A percentile compares a stretch with the other conserved stretches of the same genome.
phyloP scores from a whole-genome alignment of 2,888 invertebrate species.

The Thera obeliscata region DNA sequence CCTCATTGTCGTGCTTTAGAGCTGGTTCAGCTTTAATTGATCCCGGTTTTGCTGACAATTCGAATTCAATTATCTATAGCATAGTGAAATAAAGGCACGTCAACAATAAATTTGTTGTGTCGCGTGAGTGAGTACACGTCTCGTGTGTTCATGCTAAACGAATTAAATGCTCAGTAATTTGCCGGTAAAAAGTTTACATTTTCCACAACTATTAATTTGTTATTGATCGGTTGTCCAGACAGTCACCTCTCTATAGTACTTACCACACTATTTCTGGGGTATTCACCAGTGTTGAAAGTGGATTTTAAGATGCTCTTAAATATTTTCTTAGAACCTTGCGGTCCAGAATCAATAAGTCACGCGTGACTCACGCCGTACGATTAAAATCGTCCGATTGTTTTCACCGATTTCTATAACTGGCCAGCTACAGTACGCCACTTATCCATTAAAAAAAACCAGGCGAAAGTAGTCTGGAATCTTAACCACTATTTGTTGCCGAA shows the following conservation, averaged over 20 bases:
- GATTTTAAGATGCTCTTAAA: conserved; percentile 43
- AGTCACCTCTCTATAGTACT: background rate
- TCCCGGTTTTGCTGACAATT: conserved; percentile 46
- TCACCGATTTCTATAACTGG: conserved; percentile 46
- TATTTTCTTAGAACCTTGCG: conserved; percentile 48
- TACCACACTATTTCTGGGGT: background rate
- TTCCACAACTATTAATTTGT: background rate
- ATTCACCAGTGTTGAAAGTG: conserved; percentile 23
- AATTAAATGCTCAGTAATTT: conserved; percentile 12
- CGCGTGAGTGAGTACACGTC: no score
- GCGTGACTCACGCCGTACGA: conserved; percentile 45
- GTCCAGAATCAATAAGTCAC: conserved; percentile 55
- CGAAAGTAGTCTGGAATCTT: conserved; percentile 64
- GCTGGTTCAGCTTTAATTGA: conserved; percentile 51
- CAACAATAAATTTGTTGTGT: background rate
- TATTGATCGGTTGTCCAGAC: background rate
- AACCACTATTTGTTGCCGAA: conserved; percentile 55
- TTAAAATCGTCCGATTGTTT: conserved; percentile 41
- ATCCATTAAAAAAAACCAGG: conserved; percentile 51
- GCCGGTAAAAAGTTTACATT: conserved; percentile 2
- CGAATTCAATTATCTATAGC: conserved; percentile 40
- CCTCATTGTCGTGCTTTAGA: conserved; percentile 49
- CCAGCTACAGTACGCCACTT: conserved; percentile 49
- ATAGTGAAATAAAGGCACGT: conserved; percentile 2
- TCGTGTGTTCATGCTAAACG: conserved; percentile 9